Evolutionary conservation across 2,888 invertebrate genomes (phyloP).

Genomic region (Watsonalla binaria): DNA sequence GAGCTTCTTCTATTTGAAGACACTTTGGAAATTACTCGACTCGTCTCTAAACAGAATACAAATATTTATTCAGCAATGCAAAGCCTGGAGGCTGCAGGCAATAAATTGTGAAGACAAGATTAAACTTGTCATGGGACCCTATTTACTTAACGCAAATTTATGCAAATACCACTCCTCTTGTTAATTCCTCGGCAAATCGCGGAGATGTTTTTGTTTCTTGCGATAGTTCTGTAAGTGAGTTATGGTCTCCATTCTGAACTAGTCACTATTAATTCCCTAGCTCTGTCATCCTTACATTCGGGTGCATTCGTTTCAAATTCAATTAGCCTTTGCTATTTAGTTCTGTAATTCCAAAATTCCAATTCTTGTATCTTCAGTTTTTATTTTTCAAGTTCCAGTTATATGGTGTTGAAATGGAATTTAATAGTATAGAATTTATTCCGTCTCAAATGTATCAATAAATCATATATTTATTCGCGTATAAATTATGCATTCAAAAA

Average conservation of each 20-base stretch:
- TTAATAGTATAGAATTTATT: too few species aligned
- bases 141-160: slow-evolving; percentile 78
- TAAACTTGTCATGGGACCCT: slow-evolving; percentile 76
- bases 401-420: neutral
- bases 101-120: slow-evolving; percentile 76
- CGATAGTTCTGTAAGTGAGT: slow-evolving; percentile 20
- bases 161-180: slow-evolving; percentile 69
- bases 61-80: slow-evolving; percentile 67
- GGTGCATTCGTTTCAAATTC: too few species aligned
- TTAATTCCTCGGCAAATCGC: slow-evolving; percentile 50
- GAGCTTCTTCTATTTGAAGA: slow-evolving; percentile 1
- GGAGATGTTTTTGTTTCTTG: slow-evolving; percentile 59
- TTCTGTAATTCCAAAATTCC: too few species aligned
- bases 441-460: too few species aligned
- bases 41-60: slow-evolving; percentile 46
- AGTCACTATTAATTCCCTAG: too few species aligned
- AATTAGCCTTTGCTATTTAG: too few species aligned
- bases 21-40: slow-evolving; percentile 23
- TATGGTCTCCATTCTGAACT: neutral
- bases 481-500: too few species aligned
- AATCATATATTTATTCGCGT: too few species aligned
- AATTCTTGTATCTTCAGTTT: too few species aligned
- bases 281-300: too few species aligned
- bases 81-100: slow-evolving; percentile 57
- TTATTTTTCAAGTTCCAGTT: too few species aligned